Conservation (phyloP, 2,797 vertebrate species). For the Borostomias antarcticus region DNA sequence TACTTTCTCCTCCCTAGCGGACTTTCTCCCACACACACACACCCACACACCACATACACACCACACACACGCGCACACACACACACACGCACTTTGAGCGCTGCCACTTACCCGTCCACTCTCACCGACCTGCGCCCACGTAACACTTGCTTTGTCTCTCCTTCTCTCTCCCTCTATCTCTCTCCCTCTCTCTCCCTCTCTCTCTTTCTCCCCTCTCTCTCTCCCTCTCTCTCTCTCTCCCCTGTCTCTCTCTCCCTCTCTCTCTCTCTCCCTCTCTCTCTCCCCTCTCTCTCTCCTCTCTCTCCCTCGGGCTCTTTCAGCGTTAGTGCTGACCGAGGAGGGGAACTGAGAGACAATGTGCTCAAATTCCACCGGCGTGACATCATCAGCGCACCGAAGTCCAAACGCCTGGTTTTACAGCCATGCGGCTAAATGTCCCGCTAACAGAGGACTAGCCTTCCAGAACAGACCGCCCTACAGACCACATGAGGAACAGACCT, state of each 20-base stretch:
- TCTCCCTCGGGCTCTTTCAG: no score
- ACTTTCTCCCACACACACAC: not conserved
- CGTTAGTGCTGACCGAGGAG: constrained; percentile 8
- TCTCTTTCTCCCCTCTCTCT: no score
- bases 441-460: not conserved
- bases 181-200: no score
- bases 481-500: not conserved
- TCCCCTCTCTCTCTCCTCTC: no score
- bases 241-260: no score
- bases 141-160: no score
- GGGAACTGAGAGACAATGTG: not conserved
- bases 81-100: not conserved
- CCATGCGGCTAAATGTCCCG: not conserved
- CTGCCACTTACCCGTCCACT: not conserved
- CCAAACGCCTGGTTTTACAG: constrained; percentile 8
- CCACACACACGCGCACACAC: not conserved
- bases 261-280: no score
- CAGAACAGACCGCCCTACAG: no score
- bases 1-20: constrained; percentile 1
- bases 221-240: no score
- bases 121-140: no score
- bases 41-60: not conserved
- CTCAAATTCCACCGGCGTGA: constrained; percentile 32
- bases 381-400: constrained; percentile 23
- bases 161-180: no score